Evolutionary conservation across 2,113 vertebrate species (phyloP), one percentile per base, ranked within the genome.

Genomic region (Perca fluviatilis): DNA sequence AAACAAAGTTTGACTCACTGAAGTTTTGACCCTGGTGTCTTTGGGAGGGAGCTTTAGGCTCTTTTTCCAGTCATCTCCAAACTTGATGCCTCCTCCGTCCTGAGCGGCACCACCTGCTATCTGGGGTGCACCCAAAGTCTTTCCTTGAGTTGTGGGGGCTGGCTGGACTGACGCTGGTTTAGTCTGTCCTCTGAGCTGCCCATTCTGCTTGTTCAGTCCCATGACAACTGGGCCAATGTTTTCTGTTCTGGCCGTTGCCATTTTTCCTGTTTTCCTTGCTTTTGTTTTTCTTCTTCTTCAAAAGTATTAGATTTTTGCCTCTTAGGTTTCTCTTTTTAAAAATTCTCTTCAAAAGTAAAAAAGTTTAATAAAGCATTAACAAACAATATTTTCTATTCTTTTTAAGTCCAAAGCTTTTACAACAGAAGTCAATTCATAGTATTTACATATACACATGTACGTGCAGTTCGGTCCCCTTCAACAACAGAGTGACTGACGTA

Each of bases 161-260:
- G 93, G 77, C 53, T 89, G 95, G 81, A 91, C 81, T 16, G 94
- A 58, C 60, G 88, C 80, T 33, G 94, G 83, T 86, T 95, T 96
- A 72, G 88, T 92, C 87, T 91, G 94, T 86, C 94, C 95, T 91
- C 91, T 65, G 81, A 95, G 91, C 89, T 96, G 95, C 72, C 95
- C 95, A 19, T 95, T 96, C 89, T 95, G 95, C 91, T 95, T 96
- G 86, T 90, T 94, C 78, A 95, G 87, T 81, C 94, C 95, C 94
- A 95, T 92, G n/a, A 94, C 82, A 0, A 93, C 84, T 1, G 94
- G 86, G 50, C 93, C 93, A 5, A 90, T 79, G 27, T 61, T 95
- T 87, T 96, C 95, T 80, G 94, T 95, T 86, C 93, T 94, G 74
- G 95, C 91, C 0, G 92, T 93, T 27, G 95, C 94, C 95, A 96